Evolutionary conservation across 2,888 invertebrate genomes (phyloP).

Genomic region (Conomelus anceps): DNA sequence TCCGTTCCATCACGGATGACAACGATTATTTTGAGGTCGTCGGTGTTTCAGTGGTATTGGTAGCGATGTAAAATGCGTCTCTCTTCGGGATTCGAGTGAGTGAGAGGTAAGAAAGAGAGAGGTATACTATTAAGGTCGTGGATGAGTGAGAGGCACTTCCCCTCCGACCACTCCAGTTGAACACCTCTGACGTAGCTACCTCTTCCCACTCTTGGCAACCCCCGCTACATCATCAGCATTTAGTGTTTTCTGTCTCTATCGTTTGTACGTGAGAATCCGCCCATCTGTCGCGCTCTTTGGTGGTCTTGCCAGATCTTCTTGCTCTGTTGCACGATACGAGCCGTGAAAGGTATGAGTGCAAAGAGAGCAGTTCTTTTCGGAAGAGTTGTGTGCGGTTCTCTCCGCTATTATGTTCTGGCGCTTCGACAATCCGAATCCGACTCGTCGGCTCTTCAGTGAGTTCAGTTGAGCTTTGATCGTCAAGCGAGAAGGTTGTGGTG

Average conservation of each 20-base stretch:
- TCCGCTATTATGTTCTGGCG: neutral
- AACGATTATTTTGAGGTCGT: neutral
- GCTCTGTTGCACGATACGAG: neutral
- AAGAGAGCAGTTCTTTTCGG: neutral
- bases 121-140: too few species aligned
- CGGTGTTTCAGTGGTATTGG: neutral
- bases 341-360: neutral
- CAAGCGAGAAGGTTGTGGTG: neutral
- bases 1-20: neutral
- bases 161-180: too few species aligned
- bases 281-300: neutral
- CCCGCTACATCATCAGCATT: neutral
- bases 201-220: neutral
- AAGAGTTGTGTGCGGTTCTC: neutral
- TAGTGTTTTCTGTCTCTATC: neutral
- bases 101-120: neutral
- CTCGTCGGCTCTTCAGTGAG: too few species aligned
- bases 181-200: neutral
- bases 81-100: neutral
- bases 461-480: neutral
- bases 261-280: neutral
- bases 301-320: neutral
- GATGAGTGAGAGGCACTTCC: neutral
- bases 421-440: neutral
- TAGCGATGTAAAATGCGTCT: neutral